Evolutionary conservation across 2,797 vertebrate genomes (phyloP).

Genomic region (Gouania willdenowi): DNA sequence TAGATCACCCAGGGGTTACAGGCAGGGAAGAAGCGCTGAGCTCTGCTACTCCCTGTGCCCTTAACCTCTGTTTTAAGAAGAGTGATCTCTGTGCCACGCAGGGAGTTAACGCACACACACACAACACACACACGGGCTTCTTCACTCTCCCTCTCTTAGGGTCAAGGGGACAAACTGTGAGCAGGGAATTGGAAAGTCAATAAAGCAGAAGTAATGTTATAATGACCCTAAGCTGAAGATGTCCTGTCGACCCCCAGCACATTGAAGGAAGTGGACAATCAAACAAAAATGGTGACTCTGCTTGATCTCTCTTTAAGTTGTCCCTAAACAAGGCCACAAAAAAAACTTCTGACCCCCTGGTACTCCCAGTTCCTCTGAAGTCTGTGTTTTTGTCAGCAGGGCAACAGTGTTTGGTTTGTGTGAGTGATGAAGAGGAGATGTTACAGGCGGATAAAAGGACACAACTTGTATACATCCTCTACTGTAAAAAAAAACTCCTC

Average conservation of each 20-base stretch:
- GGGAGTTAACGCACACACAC: conserved; percentile 62
- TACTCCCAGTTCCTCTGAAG: conserved; percentile 68
- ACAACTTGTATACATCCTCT: conserved; percentile 75
- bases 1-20: conserved; percentile 54
- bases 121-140: conserved; percentile 42
- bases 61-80: conserved; percentile 57
- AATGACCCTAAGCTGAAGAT: conserved; percentile 72
- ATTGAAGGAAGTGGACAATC: conserved; percentile 74
- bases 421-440: conserved; percentile 37
- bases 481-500: conserved; percentile 49
- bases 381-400: conserved; percentile 46
- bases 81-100: conserved; percentile 65
- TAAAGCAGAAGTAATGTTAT: conserved; percentile 80
- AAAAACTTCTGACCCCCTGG: conserved; percentile 49
- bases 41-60: conserved; percentile 41
- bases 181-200: conserved; percentile 78
- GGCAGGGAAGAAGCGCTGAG: conserved; percentile 44
- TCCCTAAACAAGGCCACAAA: conserved; percentile 63
- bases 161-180: conserved; percentile 78
- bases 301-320: conserved; percentile 69
- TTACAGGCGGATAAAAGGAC: conserved; percentile 57
- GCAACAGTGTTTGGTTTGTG: conserved; percentile 51
- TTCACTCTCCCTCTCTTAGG: conserved; percentile 44
- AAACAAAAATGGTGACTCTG: conserved; percentile 72
- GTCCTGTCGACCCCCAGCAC: conserved; percentile 70